Evolutionary conservation across 1,140 invertebrate genomes (phyloP).

Genomic region (Drosophila rhopaloa): DNA sequence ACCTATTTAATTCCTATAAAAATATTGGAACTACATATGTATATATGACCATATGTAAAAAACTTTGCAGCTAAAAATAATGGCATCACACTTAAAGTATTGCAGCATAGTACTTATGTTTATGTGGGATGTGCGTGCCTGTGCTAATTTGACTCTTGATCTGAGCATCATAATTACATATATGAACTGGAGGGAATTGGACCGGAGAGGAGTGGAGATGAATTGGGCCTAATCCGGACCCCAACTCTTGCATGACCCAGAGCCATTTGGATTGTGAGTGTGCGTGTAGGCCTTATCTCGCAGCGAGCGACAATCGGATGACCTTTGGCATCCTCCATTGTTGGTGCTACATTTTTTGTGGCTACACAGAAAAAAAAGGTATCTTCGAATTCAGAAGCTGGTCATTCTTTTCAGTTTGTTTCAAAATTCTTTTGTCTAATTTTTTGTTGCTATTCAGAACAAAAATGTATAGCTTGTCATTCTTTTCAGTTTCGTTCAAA

Average conservation of each 20-base stretch:
- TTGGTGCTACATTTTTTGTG: not conserved
- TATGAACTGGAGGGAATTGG: conserved; percentile 17
- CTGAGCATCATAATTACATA: conserved; percentile 23
- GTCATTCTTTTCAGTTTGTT: too few relatives aligned
- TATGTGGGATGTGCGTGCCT: conserved; percentile 47
- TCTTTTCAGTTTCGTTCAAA: too few relatives aligned
- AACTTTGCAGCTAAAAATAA: not conserved
- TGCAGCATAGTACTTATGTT: not conserved
- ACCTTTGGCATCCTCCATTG: conserved; percentile 22
- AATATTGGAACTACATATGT: not conserved
- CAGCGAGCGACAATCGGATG: conserved; percentile 11
- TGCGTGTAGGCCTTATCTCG: conserved; percentile 17
- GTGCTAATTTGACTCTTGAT: conserved; percentile 21
- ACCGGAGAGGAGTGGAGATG: conserved; percentile 12
- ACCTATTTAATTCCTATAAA: not conserved
- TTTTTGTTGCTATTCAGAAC: too few relatives aligned
- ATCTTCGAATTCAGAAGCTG: not conserved
- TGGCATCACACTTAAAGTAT: not conserved
- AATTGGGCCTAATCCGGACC: conserved; percentile 4
- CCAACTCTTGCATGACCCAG: conserved; percentile 34
- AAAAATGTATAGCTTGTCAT: too few relatives aligned
- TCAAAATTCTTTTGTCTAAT: too few relatives aligned
- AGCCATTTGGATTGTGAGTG: conserved; percentile 19
- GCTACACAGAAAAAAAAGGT: not conserved
- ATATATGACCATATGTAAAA: not conserved